phyloP scores from a whole-genome alignment of 2,113 vertebrate species.

The Dicrurus megarhynchus region DNA sequence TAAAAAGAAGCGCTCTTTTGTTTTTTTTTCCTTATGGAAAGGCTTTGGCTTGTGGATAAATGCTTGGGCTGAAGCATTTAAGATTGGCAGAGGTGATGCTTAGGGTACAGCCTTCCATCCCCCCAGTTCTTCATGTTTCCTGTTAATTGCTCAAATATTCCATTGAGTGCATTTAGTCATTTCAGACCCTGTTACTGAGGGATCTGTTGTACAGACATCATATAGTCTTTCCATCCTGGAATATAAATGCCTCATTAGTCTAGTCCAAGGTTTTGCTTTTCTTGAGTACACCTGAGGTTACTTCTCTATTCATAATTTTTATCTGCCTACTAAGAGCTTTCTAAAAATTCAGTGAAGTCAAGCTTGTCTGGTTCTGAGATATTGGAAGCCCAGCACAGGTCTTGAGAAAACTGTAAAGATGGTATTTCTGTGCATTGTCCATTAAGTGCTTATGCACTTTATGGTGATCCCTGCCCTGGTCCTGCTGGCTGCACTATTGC shows the following conservation, averaged over 20 bases:
- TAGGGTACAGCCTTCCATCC: background rate
- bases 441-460: background rate
- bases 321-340: background rate
- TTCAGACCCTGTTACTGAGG: background rate
- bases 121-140: background rate
- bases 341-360: background rate
- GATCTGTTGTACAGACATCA: background rate
- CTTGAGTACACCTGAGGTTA: background rate
- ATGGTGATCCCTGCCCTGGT: background rate
- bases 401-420: background rate
- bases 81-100: background rate
- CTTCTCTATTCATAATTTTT: background rate
- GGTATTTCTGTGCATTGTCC: background rate
- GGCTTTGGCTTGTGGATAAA: background rate
- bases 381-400: background rate
- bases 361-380: background rate
- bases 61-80: background rate
- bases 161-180: background rate
- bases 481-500: background rate
- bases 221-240: background rate
- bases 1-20: background rate
- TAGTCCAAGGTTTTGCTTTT: background rate
- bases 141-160: background rate
- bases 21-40: background rate
- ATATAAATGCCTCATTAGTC: background rate